phyloP scores from a whole-genome alignment of 2,797 vertebrate genomes.

The Manis crassicaudata region DNA sequence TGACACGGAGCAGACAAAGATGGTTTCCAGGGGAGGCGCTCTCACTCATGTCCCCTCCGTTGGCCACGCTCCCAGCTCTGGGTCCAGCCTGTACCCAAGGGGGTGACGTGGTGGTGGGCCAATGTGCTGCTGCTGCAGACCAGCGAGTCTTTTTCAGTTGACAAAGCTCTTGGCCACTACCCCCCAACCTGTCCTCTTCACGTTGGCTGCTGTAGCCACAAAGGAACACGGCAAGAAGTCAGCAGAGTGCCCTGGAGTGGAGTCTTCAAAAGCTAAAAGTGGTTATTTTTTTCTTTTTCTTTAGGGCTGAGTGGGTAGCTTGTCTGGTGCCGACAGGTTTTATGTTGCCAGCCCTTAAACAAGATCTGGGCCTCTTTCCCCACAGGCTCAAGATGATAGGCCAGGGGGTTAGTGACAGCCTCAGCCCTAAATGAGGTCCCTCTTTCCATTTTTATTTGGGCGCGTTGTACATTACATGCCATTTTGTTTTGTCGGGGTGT shows the following conservation, averaged over 20 bases:
- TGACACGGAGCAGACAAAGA: not conserved
- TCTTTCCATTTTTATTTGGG: not conserved
- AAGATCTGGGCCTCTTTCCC: not conserved
- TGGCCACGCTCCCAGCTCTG: not conserved
- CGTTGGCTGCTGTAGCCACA: slow-evolving; percentile 68
- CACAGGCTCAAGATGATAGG: not conserved
- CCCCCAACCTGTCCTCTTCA: slow-evolving; percentile 66
- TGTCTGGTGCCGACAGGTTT: slow-evolving; percentile 78
- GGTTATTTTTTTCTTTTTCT: slow-evolving; percentile 58
- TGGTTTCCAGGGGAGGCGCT: not conserved
- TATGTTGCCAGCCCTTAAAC: slow-evolving; percentile 73
- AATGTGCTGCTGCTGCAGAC: slow-evolving; percentile 21
- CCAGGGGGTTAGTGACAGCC: not conserved
- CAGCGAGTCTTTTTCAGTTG: slow-evolving; percentile 81
- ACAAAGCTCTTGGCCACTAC: slow-evolving; percentile 68
- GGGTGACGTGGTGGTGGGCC: slow-evolving; percentile 60
- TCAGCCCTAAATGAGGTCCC: not conserved
- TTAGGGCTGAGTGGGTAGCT: slow-evolving; percentile 79
- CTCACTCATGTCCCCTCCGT: not conserved
- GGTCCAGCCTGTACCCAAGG: slow-evolving; percentile 13
- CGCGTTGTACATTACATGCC: not conserved
- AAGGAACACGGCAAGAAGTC: slow-evolving; percentile 20
- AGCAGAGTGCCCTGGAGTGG: not conserved
- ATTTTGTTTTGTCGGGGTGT: not conserved
- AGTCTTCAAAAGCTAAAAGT: slow-evolving; percentile 75